Percentiles rank a stretch among this genome's conserved stretches.
phyloP scores from a whole-genome alignment of 2,888 invertebrate species.

The Auanema sp. region DNA sequence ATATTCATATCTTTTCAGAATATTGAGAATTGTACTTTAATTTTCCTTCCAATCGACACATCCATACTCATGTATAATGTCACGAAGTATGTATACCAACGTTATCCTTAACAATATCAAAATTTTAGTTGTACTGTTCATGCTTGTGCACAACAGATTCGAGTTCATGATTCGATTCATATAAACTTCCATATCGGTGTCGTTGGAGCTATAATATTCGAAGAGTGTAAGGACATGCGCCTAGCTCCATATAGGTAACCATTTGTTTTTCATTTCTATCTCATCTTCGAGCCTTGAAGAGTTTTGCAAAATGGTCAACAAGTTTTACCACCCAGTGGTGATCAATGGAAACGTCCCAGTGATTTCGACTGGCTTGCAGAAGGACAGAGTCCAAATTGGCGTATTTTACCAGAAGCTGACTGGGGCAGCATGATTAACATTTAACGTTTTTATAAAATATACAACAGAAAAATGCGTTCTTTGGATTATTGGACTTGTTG shows the following conservation, averaged over 20 bases:
- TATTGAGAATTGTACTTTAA: conserved; percentile 28
- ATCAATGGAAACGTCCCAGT: conserved; percentile 29
- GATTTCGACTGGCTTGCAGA: conserved; percentile 49
- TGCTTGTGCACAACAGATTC: conserved; percentile 43
- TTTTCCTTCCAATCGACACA: conserved; percentile 34
- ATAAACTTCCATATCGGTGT: conserved; percentile 33
- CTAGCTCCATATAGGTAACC: conserved; percentile 33
- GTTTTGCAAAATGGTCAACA: conserved; percentile 12
- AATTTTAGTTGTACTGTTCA: conserved; percentile 26
- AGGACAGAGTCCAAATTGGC: conserved; percentile 45
- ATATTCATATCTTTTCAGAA: conserved; percentile 22
- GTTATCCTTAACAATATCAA: not conserved
- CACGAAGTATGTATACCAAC: conserved; percentile 27
- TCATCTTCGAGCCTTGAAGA: not conserved
- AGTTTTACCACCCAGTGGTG: conserved; percentile 20
- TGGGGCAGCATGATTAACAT: conserved; percentile 19
- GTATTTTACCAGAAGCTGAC: conserved; percentile 20
- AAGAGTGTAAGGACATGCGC: conserved; percentile 26
- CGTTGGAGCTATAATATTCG: conserved; percentile 41
- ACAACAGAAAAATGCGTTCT: too few species aligned
- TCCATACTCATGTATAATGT: conserved; percentile 42
- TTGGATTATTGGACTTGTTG: too few species aligned
- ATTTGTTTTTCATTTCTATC: not conserved
- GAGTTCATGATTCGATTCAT: conserved; percentile 39
- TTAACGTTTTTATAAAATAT: conserved; percentile 18